These are phyloP conservation scores for Dioctria rufipes DNA, from an alignment of 2,888 invertebrate genomes.

Conservation along the genomic window DNA sequence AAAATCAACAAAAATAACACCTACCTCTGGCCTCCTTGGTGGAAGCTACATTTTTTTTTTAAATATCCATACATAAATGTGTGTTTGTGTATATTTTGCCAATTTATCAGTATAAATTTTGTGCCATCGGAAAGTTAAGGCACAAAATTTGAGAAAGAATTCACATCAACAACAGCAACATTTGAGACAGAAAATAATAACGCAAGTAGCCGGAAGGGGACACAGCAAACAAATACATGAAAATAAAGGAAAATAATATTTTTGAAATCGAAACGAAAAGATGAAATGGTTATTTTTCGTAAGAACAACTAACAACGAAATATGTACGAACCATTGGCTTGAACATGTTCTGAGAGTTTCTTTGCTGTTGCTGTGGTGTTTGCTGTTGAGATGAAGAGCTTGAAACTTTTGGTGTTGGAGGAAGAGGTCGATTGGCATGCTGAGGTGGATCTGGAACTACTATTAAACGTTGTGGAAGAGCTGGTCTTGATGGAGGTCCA, in stretches of 20 bases:
- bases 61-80: slow-evolving; percentile 33
- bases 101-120: slow-evolving; percentile 17
- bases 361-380: slow-evolving; percentile 79
- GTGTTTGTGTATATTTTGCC: slow-evolving; percentile 45
- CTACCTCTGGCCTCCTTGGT: slow-evolving; percentile 92
- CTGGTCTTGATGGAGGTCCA: slow-evolving; percentile 89
- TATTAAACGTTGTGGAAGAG: slow-evolving; percentile 91
- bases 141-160: slow-evolving; percentile 26
- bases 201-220: slow-evolving; percentile 60
- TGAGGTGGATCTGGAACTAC: slow-evolving; percentile 91
- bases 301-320: slow-evolving; percentile 25
- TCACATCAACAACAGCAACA: slow-evolving; percentile 11
- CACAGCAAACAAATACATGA: slow-evolving; percentile 74
- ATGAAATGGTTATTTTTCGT: not conserved
- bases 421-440: slow-evolving; percentile 79
- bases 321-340: slow-evolving; percentile 85
- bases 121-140: slow-evolving; percentile 21
- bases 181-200: slow-evolving; percentile 57
- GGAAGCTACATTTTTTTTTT: slow-evolving; percentile 76
- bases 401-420: slow-evolving; percentile 84
- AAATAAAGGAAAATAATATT: slow-evolving; percentile 72
- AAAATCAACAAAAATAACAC: slow-evolving; percentile 68
- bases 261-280: slow-evolving; percentile 21
- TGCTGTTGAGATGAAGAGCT: slow-evolving; percentile 73
- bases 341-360: slow-evolving; percentile 88